Percentiles rank a stretch among this genome's conserved stretches.
phyloP scores from a whole-genome alignment of 2,888 invertebrate genomes.

The Macaria liturata region DNA sequence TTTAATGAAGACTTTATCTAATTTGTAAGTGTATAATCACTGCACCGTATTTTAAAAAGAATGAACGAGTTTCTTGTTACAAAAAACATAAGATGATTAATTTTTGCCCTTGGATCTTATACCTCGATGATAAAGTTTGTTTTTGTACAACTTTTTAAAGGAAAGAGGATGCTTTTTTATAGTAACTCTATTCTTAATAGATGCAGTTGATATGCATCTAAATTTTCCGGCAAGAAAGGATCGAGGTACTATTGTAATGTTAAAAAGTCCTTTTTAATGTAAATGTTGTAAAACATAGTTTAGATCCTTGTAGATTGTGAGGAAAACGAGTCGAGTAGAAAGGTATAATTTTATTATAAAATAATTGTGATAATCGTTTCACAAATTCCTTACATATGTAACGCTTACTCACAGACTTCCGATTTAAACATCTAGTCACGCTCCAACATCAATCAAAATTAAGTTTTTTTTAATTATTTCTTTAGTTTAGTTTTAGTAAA shows the following conservation, averaged over 20 bases:
- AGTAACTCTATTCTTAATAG: slow-evolving; percentile 7
- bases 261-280: slow-evolving; percentile 15
- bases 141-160: no score
- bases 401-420: background rate
- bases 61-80: background rate
- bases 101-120: no score
- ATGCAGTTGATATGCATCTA: slow-evolving; percentile 19
- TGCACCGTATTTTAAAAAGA: slow-evolving; percentile 23
- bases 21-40: slow-evolving; percentile 34
- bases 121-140: no score
- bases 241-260: background rate
- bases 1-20: slow-evolving; percentile 34
- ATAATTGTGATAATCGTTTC: background rate
- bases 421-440: background rate
- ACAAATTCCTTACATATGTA: no score
- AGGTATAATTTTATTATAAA: slow-evolving; percentile 1
- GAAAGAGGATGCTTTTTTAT: no score
- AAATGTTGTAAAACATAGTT: slow-evolving; percentile 7
- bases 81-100: no score
- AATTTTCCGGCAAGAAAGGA: background rate
- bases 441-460: background rate
- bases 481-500: no score
- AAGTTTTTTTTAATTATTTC: no score
- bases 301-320: slow-evolving; percentile 5
- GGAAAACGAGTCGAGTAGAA: background rate